These are phyloP conservation scores for Cavia aperea DNA, from an alignment of 2,113 vertebrate genomes.

Conservation along the genomic window DNA sequence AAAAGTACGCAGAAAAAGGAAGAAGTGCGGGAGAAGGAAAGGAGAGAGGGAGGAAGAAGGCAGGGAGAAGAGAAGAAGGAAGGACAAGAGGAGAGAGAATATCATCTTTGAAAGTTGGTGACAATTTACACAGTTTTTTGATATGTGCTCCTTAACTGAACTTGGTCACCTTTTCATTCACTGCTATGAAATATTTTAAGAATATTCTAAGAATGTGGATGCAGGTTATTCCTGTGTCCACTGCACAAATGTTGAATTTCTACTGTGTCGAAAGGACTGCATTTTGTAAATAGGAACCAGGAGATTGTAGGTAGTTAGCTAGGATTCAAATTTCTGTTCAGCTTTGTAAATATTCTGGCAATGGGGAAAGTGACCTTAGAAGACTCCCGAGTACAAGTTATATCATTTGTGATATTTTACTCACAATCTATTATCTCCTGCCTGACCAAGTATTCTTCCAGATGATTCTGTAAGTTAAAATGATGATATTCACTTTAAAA, in stretches of 20 bases:
- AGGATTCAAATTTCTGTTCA: background rate
- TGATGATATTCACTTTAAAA: background rate
- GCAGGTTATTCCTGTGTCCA: background rate
- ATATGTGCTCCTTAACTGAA: background rate
- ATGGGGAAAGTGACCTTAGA: background rate
- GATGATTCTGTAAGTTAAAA: background rate
- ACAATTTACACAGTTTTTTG: background rate
- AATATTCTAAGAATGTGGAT: background rate
- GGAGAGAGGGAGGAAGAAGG: background rate
- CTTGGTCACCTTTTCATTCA: background rate
- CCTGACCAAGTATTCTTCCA: background rate
- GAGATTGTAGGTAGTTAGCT: background rate
- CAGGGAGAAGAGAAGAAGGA: rapidly evolving
- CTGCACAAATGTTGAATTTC: background rate
- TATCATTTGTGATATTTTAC: background rate
- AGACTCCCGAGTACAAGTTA: background rate
- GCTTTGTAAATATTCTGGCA: background rate
- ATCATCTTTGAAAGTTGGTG: background rate
- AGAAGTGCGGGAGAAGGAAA: background rate
- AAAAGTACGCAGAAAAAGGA: background rate
- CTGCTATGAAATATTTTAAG: background rate
- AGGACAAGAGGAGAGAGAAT: background rate
- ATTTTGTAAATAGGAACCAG: background rate
- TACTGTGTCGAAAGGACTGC: background rate
- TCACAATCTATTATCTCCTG: background rate